phyloP scores from a whole-genome alignment of 2,888 invertebrate genomes.

The Nomada fabriciana region DNA sequence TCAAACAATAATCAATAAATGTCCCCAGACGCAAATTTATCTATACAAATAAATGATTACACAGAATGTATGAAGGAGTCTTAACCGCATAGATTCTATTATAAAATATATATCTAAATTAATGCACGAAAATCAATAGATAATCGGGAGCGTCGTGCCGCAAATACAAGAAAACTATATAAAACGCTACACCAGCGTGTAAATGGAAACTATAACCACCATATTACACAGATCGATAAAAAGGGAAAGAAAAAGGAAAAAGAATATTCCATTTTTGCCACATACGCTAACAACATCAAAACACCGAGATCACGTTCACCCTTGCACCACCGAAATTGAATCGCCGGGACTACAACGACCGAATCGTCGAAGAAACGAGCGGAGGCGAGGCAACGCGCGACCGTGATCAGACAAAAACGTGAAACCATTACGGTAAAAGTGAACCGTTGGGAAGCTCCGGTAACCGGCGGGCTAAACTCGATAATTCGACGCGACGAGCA shows the following conservation, averaged over 20 bases:
- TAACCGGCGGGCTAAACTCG: conserved; percentile 37
- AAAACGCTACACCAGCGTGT: no score
- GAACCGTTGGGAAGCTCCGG: conserved; percentile 27
- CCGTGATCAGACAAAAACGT: conserved; percentile 29
- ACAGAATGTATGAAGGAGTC: no score
- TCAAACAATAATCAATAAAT: no score
- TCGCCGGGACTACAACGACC: not conserved
- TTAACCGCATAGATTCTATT: no score
- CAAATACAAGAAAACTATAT: no score
- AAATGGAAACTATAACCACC: not conserved
- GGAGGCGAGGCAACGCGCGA: not conserved
- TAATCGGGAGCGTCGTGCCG: not conserved
- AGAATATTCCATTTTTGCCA: conserved; percentile 17
- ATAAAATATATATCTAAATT: no score
- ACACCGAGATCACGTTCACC: conserved; percentile 4
- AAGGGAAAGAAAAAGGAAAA: not conserved
- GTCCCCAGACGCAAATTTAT: no score
- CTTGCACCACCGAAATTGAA: not conserved
- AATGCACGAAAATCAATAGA: not conserved
- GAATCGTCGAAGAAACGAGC: conserved; percentile 3
- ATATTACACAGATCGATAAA: not conserved
- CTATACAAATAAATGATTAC: no score
- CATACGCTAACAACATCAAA: conserved; percentile 3
- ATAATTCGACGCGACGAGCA: conserved; percentile 55
- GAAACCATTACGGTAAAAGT: conserved; percentile 41